A percentile compares a stretch with the other conserved stretches of the same genome.
Conservation (phyloP, 2,797 vertebrate genomes). For the Pipistrellus pygmaeus region DNA sequence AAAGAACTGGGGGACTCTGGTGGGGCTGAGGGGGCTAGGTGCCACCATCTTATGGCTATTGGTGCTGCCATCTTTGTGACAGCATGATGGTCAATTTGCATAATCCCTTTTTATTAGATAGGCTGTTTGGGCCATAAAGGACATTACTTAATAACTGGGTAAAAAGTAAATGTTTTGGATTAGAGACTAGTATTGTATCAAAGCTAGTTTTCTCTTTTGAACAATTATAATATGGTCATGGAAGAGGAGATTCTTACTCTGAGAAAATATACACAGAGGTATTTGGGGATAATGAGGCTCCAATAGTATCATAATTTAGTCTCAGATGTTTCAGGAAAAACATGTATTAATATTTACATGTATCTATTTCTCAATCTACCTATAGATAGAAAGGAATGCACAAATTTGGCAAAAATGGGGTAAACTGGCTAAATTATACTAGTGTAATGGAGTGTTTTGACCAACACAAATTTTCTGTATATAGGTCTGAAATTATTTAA, state of each 20-base stretch:
- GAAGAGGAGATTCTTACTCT: neutral
- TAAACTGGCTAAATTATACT: neutral
- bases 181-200: neutral
- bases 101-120: no score
- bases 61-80: no score
- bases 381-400: neutral
- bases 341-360: neutral
- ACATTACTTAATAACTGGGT: neutral
- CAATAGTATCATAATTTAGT: neutral
- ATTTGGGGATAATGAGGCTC: neutral
- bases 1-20: no score
- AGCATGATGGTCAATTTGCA: no score
- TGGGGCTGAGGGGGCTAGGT: no score
- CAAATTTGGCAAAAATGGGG: neutral
- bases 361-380: neutral
- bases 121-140: neutral
- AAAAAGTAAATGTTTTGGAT: neutral
- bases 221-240: neutral
- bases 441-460: neutral
- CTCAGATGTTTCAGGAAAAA: neutral
- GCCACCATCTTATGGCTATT: no score
- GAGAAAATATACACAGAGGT: neutral
- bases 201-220: constrained; percentile 16
- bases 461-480: neutral
- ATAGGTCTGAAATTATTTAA: neutral